Percentiles rank a stretch among this genome's conserved stretches.
These are phyloP conservation scores for Benthosema pterotum DNA, from an alignment of 2,797 vertebrate genomes.

Conservation along the genomic window DNA sequence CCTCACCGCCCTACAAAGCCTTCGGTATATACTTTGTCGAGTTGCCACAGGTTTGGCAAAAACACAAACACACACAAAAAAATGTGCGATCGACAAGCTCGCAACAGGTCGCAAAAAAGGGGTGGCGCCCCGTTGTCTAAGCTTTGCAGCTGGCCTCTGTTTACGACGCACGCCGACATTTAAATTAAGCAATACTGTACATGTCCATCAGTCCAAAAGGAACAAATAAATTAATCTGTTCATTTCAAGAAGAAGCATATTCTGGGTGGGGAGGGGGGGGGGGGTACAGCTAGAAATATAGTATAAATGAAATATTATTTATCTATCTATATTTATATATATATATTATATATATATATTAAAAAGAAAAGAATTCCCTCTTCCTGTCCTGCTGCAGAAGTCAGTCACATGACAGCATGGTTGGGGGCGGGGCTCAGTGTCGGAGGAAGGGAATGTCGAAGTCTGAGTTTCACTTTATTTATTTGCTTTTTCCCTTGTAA, in stretches of 20 bases:
- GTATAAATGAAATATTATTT: constrained; percentile 40
- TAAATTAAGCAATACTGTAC: constrained; percentile 24
- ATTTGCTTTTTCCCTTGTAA: constrained; percentile 10
- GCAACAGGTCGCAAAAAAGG: too few species aligned
- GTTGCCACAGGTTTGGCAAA: too few species aligned
- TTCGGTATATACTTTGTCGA: too few species aligned
- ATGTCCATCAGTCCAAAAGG: constrained; percentile 44
- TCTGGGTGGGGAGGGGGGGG: too few species aligned
- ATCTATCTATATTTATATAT: constrained; percentile 31
- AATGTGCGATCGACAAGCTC: too few species aligned
- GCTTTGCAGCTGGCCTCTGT: too few species aligned
- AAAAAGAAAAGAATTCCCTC: constrained; percentile 34
- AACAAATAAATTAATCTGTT: constrained; percentile 79
- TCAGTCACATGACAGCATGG: constrained; percentile 11
- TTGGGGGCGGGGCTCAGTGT: constrained; percentile 8
- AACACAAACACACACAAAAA: too few species aligned
- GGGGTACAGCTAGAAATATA: too few species aligned
- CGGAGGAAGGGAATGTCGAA: constrained; percentile 22
- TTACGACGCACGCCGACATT: neutral
- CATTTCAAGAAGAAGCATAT: constrained; percentile 46
- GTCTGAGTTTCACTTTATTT: constrained; percentile 16
- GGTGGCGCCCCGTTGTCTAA: too few species aligned
- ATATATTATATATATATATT: constrained; percentile 36
- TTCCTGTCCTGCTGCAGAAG: constrained; percentile 33
- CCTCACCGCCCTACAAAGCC: too few species aligned